phyloP scores from a whole-genome alignment of 2,797 vertebrate species.

The Hyperoplus lanceolatus region DNA sequence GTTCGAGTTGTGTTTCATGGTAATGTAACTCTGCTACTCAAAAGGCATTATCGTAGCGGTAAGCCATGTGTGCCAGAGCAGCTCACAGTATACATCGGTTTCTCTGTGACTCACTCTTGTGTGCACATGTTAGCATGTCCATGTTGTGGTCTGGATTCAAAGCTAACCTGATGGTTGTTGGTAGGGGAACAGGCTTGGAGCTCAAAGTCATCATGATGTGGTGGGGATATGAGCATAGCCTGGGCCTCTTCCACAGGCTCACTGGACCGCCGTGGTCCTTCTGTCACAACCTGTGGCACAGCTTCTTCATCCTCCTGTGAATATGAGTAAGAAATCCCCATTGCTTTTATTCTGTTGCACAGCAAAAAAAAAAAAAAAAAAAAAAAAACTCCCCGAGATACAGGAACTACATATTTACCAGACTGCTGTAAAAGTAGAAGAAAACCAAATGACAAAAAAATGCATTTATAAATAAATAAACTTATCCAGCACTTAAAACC shows the following conservation, averaged over 20 bases:
- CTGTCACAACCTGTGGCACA: slow-evolving; percentile 3
- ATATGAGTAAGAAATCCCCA: slow-evolving; percentile 29
- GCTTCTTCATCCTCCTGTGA: slow-evolving; percentile 42
- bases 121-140: not conserved
- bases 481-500: slow-evolving; percentile 8
- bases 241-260: slow-evolving; percentile 22
- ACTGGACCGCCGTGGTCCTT: slow-evolving; percentile 4
- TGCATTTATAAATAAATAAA: slow-evolving; percentile 42
- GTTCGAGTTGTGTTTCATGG: not conserved
- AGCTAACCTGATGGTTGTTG: slow-evolving; percentile 60
- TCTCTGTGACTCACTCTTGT: not conserved
- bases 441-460: slow-evolving; percentile 4
- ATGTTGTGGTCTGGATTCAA: slow-evolving; percentile 13
- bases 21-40: not conserved
- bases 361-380: slow-evolving; percentile 17
- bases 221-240: slow-evolving; percentile 29
- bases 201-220: slow-evolving; percentile 1
- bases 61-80: not conserved
- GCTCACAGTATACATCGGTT: not conserved
- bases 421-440: not conserved
- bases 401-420: not conserved
- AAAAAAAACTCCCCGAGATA: not conserved
- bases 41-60: not conserved
- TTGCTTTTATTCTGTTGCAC: slow-evolving; percentile 26
- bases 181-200: slow-evolving; percentile 23